Conservation (phyloP, 2,797 vertebrate species). For the Remorina albescens region DNA sequence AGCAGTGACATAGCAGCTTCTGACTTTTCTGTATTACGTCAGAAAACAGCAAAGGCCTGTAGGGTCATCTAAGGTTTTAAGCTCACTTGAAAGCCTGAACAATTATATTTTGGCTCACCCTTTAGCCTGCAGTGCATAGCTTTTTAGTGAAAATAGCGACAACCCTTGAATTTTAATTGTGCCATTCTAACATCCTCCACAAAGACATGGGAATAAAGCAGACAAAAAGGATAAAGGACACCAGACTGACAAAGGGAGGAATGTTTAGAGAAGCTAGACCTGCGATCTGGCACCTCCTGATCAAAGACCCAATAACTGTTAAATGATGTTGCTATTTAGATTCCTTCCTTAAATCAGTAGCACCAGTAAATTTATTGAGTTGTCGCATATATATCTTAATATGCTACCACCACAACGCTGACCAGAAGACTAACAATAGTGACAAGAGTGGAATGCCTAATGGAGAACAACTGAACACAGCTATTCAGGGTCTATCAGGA, state of each 20-base stretch:
- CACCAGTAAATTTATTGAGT: slow-evolving; percentile 68
- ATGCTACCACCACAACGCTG: slow-evolving; percentile 44
- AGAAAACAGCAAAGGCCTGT: slow-evolving; percentile 87
- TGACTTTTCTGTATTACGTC: slow-evolving; percentile 90
- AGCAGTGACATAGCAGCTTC: slow-evolving; percentile 85
- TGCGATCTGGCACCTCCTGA: slow-evolving; percentile 17
- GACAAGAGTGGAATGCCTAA: slow-evolving; percentile 58
- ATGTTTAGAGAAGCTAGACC: slow-evolving; percentile 56
- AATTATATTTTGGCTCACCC: slow-evolving; percentile 83
- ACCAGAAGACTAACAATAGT: slow-evolving; percentile 36
- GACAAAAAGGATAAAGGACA: slow-evolving; percentile 42
- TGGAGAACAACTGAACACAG: slow-evolving; percentile 23
- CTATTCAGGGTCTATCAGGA: slow-evolving; percentile 38
- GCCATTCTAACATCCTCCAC: slow-evolving; percentile 84
- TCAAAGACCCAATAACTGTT: slow-evolving; percentile 12
- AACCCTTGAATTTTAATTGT: slow-evolving; percentile 68
- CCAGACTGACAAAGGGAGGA: slow-evolving; percentile 57
- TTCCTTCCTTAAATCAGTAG: slow-evolving; percentile 57
- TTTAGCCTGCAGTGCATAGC: slow-evolving; percentile 87
- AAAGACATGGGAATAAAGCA: slow-evolving; percentile 62
- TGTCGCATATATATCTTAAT: slow-evolving; percentile 46
- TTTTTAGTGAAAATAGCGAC: slow-evolving; percentile 72
- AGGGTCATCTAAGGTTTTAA: slow-evolving; percentile 69
- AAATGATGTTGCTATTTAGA: slow-evolving; percentile 29
- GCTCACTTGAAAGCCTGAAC: slow-evolving; percentile 61